Evolutionary conservation across 2,888 invertebrate species (phyloP).

Genomic region (Sphaerolaimus hirsutus): DNA sequence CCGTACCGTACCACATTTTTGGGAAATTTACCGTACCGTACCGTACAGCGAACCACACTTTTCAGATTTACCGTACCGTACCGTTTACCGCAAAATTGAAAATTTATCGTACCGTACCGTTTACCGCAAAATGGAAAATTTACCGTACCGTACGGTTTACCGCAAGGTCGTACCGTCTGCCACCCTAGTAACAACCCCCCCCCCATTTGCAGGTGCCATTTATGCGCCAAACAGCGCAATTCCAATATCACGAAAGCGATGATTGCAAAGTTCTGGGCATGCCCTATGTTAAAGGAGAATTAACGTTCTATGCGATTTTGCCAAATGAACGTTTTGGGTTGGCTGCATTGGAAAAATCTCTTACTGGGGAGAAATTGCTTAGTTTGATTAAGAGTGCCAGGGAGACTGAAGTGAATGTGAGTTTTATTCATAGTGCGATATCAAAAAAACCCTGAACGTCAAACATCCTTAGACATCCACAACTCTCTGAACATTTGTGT

Average conservation of each 20-base stretch:
- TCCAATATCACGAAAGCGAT: constrained; percentile 1
- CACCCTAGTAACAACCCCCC: too few relatives aligned
- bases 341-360: background rate
- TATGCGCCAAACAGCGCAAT: background rate
- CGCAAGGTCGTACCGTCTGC: too few relatives aligned
- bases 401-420: background rate
- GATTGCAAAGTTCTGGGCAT: constrained; percentile 5
- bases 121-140: too few relatives aligned
- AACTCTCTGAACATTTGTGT: too few relatives aligned
- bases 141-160: too few relatives aligned
- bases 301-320: constrained; percentile 4
- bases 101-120: too few relatives aligned
- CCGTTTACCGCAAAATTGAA: too few relatives aligned
- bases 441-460: background rate
- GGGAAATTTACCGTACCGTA: too few relatives aligned
- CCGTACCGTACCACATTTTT: too few relatives aligned
- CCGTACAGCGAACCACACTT: too few relatives aligned
- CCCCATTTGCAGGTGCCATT: background rate
- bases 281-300: background rate
- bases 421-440: background rate
- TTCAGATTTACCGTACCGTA: too few relatives aligned
- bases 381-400: background rate
- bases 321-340: constrained; percentile 5
- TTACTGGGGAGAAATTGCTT: background rate
- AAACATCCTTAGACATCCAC: too few relatives aligned